Evolutionary conservation across 2,113 vertebrate genomes (phyloP).

Genomic region (Alethe diademata): DNA sequence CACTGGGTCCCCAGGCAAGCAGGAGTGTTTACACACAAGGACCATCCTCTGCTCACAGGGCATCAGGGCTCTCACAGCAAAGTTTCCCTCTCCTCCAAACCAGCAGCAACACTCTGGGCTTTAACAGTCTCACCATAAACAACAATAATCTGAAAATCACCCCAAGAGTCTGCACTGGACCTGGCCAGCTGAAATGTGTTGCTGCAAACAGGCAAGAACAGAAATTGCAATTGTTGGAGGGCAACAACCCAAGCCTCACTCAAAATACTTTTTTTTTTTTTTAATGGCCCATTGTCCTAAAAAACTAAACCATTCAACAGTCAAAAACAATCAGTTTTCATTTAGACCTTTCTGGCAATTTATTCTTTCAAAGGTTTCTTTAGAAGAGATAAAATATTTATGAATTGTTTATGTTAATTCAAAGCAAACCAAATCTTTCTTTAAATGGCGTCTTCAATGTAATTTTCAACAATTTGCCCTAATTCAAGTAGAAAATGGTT

Average conservation of each 20-base stretch:
- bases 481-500: not conserved
- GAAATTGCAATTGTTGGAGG: not conserved
- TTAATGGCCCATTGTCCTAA: not conserved
- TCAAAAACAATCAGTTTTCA: not conserved
- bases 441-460: not conserved
- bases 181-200: not conserved
- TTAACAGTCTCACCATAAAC: not conserved
- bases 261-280: not conserved
- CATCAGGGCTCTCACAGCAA: not conserved
- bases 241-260: not conserved
- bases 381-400: not conserved
- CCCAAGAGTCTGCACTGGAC: not conserved
- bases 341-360: not conserved
- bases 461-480: not conserved
- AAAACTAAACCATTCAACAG: not conserved
- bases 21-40: rapidly evolving
- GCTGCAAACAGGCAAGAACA: not conserved
- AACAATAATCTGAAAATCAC: not conserved
- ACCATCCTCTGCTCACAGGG: not conserved
- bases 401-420: not conserved
- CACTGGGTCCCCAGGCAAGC: not conserved
- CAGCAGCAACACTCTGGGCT: not conserved
- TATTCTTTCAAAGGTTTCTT: not conserved
- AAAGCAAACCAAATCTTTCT: not conserved
- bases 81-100: not conserved